Conservation (phyloP, 92 coral and sea anemone genomes). For the Plumapathes pennacea region DNA sequence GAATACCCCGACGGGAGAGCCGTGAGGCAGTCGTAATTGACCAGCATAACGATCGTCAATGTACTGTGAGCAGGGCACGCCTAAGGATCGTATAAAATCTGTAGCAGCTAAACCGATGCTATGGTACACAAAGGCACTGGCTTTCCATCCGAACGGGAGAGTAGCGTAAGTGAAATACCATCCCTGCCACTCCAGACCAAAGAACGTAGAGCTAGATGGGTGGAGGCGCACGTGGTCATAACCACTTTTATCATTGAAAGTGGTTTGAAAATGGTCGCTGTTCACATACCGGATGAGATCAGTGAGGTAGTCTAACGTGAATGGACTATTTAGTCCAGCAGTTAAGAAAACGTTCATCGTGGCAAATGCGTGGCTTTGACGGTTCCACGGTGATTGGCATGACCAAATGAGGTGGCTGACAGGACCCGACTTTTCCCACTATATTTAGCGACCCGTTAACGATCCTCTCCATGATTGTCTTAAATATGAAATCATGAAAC, state of each 20-base stretch:
- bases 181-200: constrained; percentile 41
- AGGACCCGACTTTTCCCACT: constrained; percentile 37
- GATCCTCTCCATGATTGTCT: constrained; percentile 26
- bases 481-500: constrained; percentile 34
- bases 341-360: constrained; percentile 11
- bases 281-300: constrained; percentile 10
- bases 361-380: constrained; percentile 27
- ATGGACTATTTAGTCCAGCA: constrained; percentile 20
- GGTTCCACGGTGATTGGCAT: constrained; percentile 18
- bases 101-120: constrained; percentile 36
- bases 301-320: constrained; percentile 6
- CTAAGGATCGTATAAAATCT: constrained; percentile 23
- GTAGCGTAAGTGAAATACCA: constrained; percentile 39
- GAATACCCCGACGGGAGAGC: background rate
- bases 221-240: constrained; percentile 19
- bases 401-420: constrained; percentile 29
- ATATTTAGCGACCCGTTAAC: constrained; percentile 36
- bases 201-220: constrained; percentile 11
- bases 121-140: constrained; percentile 50
- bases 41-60: constrained; percentile 47
- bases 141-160: constrained; percentile 60
- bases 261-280: constrained; percentile 5
- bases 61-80: constrained; percentile 53
- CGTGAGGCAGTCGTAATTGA: constrained; percentile 6
- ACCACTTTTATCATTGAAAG: constrained; percentile 35